Evolutionary conservation across 2,888 invertebrate genomes (phyloP), one percentile per base, ranked within the genome.

Genomic region (Philhelius pedissequus): DNA sequence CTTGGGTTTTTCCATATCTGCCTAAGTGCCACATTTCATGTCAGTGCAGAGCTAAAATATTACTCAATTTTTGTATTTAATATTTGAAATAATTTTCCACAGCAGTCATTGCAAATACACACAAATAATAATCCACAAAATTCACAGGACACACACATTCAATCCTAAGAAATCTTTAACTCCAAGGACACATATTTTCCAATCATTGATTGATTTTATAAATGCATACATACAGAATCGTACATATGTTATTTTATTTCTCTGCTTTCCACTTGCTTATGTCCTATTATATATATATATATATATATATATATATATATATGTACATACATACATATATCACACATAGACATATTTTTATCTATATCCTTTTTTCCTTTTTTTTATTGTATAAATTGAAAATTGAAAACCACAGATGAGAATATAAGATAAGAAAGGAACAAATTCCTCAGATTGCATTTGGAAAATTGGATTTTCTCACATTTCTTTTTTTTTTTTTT

Each of bases 401-500:
- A 43, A 18, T 43, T 45, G 22, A 22, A 48, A 48, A 48, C 48
- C 48, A 48, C 48, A 22, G 48, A 48, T 48, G 48, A 25, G 25
- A 22, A 25, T n/a, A 25, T n/a, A 48, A 7, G 13, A n/a, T 6
- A 25, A 25, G 3, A 25, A 48, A 13, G 13, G 13, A 48, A 48
- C 25, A 25, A 48, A 48, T 48, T 48, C 60, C 38, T 38, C n/a
- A 60, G 22, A 60, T 60, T 60, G 60, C 60, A 60, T 60, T 58
- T 20, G 40, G 60, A 60, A 60, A 40, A 60, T 60, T 60, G 60
- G 60, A 60, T 22, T 60, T 35, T 60, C 13, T 25, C n/a, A 25
- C n/a, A n/a, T n/a, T n/a, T n/a, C n/a, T n/a, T n/a, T n/a, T n/a
- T n/a, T n/a, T n/a, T 48, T 48, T 48, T 48, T 25, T 25, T 48